Evolutionary conservation across 1,140 invertebrate genomes (phyloP).

Genomic region (Idris sp.): DNA sequence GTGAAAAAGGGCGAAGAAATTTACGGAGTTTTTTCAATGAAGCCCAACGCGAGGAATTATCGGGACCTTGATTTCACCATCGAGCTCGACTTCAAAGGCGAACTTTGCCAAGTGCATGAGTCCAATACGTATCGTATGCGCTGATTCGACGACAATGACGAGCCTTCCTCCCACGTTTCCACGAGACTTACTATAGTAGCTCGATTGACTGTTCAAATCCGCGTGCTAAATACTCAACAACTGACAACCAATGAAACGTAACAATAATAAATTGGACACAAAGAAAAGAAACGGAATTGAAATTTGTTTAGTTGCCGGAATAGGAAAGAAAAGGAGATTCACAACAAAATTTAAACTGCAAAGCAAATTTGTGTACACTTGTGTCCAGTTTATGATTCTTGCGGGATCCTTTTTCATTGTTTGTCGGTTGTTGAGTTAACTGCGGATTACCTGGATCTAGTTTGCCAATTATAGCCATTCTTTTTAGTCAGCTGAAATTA

Average conservation of each 20-base stretch:
- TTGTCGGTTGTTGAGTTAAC: conserved; percentile 10
- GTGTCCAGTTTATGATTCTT: too few species aligned
- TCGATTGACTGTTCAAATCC: conserved; percentile 43
- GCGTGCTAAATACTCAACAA: conserved; percentile 26
- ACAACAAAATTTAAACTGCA: too few species aligned
- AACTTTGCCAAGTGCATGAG: conserved; percentile 93
- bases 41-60: conserved; percentile 96
- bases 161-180: conserved; percentile 49
- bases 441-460: conserved; percentile 45
- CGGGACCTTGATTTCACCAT: conserved; percentile 98
- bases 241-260: conserved; percentile 29
- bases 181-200: conserved; percentile 50
- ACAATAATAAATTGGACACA: too few species aligned
- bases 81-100: conserved; percentile 96
- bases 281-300: too few species aligned
- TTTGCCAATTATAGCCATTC: conserved; percentile 32
- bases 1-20: conserved; percentile 97
- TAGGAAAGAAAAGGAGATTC: too few species aligned
- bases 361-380: too few species aligned
- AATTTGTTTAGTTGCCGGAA: too few species aligned
- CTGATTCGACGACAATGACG: conserved; percentile 79
- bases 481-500: conserved; percentile 10
- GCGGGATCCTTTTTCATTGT: conserved; percentile 2
- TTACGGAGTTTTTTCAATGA: conserved; percentile 93
- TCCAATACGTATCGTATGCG: conserved; percentile 98